Evolutionary conservation across 2,113 vertebrate species (phyloP).

Genomic region (Microcebus murinus): DNA sequence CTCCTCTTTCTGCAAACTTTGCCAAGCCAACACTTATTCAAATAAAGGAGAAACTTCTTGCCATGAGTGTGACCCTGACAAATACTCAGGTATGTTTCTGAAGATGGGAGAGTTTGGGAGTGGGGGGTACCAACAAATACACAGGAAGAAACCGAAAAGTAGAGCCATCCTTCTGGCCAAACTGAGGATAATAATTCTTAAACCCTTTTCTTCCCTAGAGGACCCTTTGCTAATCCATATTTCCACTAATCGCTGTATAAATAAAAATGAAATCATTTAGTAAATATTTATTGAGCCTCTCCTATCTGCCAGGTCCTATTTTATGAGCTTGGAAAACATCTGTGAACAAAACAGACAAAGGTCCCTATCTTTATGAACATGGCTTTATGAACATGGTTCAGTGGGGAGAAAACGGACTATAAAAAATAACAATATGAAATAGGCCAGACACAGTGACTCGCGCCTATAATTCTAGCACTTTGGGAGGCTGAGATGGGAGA

Average conservation of each 20-base stretch:
- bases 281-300: neutral
- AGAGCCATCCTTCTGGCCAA: neutral
- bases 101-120: neutral
- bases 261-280: neutral
- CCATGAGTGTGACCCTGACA: constrained; percentile 87
- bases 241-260: neutral
- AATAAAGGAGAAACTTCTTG: constrained; percentile 92
- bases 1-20: constrained; percentile 89
- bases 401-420: neutral
- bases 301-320: neutral
- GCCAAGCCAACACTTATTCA: constrained; percentile 90
- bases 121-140: neutral
- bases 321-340: neutral
- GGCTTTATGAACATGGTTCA: neutral
- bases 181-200: neutral
- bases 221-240: neutral
- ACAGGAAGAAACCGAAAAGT: neutral
- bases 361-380: neutral
- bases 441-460: too few species aligned
- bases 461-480: too few species aligned
- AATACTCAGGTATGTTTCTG: constrained; percentile 89
- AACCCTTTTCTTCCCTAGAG: neutral
- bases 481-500: too few species aligned
- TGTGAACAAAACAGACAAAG: neutral
- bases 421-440: neutral